Evolutionary conservation across 35 echinoderm and acorn worm species (phyloP).

Genomic region (Ophiothrix spiculata): DNA sequence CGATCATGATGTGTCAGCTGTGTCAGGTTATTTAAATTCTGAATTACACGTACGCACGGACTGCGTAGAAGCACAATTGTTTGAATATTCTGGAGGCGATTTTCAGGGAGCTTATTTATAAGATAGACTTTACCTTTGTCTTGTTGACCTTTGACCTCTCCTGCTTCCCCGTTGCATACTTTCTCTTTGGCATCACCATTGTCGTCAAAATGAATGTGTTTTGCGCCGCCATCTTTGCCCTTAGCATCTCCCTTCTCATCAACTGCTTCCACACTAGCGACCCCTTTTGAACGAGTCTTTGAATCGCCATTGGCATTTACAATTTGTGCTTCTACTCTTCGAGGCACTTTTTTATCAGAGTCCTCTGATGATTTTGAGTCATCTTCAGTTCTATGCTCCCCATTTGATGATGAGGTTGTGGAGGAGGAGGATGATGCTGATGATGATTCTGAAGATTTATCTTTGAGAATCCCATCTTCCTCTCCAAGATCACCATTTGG

Average conservation of each 20-base stretch:
- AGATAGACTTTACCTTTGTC: no score
- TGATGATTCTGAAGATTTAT: constrained; percentile 22
- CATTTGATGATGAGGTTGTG: neutral
- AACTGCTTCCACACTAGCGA: constrained; percentile 23
- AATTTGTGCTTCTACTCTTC: neutral
- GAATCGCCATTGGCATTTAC: constrained; percentile 5
- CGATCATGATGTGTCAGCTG: no score
- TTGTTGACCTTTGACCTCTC: no score
- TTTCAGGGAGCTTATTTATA: no score
- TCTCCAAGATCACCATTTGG: constrained; percentile 16
- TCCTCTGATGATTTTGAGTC: neutral
- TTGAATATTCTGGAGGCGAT: no score
- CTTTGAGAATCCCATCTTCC: neutral
- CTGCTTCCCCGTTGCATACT: no score
- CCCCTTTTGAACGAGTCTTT: constrained; percentile 30
- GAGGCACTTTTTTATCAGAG: neutral
- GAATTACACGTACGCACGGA: no score
- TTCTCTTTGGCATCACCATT: neutral
- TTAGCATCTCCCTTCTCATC: constrained; percentile 30
- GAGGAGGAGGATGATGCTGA: constrained; percentile 6
- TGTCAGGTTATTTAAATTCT: no score
- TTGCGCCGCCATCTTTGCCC: neutral
- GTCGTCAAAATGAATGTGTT: no score
- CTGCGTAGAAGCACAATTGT: no score
- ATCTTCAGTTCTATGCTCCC: constrained; percentile 15